Conservation (phyloP, 1,140 invertebrate genomes). For the Matsumurasca onukii region DNA sequence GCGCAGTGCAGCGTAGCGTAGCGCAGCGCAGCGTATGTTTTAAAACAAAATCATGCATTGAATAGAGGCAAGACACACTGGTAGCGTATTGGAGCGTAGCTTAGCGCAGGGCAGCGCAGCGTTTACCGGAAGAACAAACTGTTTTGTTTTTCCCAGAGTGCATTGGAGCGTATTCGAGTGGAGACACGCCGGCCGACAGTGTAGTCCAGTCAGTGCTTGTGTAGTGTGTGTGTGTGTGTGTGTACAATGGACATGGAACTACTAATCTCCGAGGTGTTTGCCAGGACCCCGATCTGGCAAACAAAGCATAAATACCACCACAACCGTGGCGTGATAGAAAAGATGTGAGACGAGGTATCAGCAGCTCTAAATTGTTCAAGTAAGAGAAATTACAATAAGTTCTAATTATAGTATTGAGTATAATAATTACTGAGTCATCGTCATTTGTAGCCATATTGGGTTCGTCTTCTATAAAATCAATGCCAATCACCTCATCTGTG, state of each 20-base stretch:
- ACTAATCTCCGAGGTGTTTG: not conserved
- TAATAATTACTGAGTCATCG: not conserved
- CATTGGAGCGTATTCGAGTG: too few species aligned
- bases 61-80: too few species aligned
- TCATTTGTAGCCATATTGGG: too few species aligned
- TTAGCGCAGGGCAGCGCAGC: not conserved
- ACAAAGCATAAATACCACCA: not conserved
- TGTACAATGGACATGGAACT: not conserved
- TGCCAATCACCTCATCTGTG: too few species aligned
- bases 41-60: too few species aligned
- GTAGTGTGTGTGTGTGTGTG: not conserved
- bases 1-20: not conserved
- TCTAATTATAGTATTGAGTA: not conserved
- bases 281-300: not conserved
- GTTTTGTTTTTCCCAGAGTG: too few species aligned
- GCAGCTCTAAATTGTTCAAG: slow-evolving; percentile 3
- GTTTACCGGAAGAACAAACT: too few species aligned
- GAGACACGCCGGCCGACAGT: not conserved
- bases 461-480: too few species aligned
- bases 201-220: not conserved
- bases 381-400: not conserved
- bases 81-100: too few species aligned
- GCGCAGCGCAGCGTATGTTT: too few species aligned
- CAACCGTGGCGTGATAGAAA: not conserved
- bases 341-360: not conserved